These are phyloP conservation scores for Chydorus sphaericus DNA, from an alignment of 2,888 invertebrate genomes.

Conservation along the genomic window DNA sequence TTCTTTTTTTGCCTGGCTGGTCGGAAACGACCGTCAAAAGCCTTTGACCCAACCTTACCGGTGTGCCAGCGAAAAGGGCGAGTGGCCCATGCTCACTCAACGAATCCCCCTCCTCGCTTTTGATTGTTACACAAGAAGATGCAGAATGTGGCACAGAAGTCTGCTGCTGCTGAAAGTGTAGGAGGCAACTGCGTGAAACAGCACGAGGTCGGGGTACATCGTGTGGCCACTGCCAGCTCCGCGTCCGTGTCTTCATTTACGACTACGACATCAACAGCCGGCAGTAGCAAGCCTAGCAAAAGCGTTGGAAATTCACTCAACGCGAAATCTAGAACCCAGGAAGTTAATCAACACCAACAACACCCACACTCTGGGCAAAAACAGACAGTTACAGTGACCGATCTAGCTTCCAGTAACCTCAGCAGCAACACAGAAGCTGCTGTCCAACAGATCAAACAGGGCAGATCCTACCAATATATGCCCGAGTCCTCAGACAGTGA, in stretches of 20 bases:
- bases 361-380: slow-evolving; percentile 54
- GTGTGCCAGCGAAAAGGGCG: neutral
- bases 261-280: too few species aligned
- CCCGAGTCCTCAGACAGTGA: slow-evolving; percentile 90
- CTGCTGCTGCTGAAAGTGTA: slow-evolving; percentile 57
- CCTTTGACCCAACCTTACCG: too few species aligned
- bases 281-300: slow-evolving; percentile 7
- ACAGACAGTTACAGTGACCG: slow-evolving; percentile 20
- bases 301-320: too few species aligned
- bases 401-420: neutral
- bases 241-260: too few species aligned
- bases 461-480: slow-evolving; percentile 41
- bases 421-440: slow-evolving; percentile 39
- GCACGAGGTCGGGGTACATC: slow-evolving; percentile 29
- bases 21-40: neutral
- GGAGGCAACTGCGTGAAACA: slow-evolving; percentile 61
- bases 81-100: neutral
- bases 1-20: too few species aligned
- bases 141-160: slow-evolving; percentile 76
- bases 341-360: neutral
- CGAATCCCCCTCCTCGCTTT: neutral
- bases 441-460: slow-evolving; percentile 41
- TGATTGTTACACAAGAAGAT: too few species aligned
- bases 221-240: slow-evolving; percentile 9
- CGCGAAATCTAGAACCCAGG: too few species aligned